These are phyloP conservation scores for Subacronicta megacephala DNA, from an alignment of 2,888 invertebrate species.

Conservation along the genomic window DNA sequence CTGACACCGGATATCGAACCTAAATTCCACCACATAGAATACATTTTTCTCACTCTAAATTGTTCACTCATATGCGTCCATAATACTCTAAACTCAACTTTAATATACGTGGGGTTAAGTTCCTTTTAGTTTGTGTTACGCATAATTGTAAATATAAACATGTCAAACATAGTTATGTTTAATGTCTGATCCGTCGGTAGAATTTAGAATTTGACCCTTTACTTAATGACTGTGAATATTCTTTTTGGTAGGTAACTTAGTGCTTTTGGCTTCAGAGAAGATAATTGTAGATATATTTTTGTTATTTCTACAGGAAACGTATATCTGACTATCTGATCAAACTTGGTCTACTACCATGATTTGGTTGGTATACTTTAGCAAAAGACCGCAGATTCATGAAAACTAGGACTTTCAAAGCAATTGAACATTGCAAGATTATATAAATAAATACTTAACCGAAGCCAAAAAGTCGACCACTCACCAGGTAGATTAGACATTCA, in stretches of 20 bases:
- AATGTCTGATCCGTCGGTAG: slow-evolving; percentile 68
- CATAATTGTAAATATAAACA: slow-evolving; percentile 66
- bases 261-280: slow-evolving; percentile 5
- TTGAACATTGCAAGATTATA: no score
- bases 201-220: slow-evolving; percentile 69
- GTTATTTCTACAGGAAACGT: slow-evolving; percentile 10
- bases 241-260: slow-evolving; percentile 13
- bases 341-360: no score
- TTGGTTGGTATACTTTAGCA: no score
- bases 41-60: slow-evolving; percentile 61
- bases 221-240: slow-evolving; percentile 58
- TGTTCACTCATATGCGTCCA: slow-evolving; percentile 30
- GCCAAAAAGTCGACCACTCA: no score
- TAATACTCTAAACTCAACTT: slow-evolving; percentile 59
- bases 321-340: no score
- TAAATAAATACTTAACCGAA: no score
- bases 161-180: slow-evolving; percentile 70
- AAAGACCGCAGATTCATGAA: no score
- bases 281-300: not conserved
- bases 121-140: slow-evolving; percentile 56
- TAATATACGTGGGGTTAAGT: slow-evolving; percentile 57
- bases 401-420: no score
- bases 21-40: slow-evolving; percentile 62
- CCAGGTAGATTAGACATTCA: no score
- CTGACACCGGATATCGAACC: slow-evolving; percentile 65